phyloP scores from a whole-genome alignment of 2,113 vertebrate species.

The Rhinopomastus cyanomelas region DNA sequence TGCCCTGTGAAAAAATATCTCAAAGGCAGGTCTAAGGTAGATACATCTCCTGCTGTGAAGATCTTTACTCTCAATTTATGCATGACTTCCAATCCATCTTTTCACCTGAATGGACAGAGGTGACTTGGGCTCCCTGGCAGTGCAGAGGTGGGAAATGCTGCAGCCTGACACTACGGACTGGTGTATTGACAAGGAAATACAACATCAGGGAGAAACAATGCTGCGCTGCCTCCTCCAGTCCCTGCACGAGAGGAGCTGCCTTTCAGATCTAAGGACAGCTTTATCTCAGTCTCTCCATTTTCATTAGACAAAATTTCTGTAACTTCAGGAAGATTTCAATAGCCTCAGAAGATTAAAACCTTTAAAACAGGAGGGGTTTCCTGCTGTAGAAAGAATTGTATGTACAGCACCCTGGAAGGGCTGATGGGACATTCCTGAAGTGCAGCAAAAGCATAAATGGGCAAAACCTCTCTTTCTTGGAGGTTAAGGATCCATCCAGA shows the following conservation, averaged over 20 bases:
- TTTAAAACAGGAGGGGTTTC: neutral
- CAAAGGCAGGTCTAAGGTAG: neutral
- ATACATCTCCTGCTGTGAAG: conserved; percentile 7
- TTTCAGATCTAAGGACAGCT: conserved; percentile 16
- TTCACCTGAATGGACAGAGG: neutral
- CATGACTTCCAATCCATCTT: neutral
- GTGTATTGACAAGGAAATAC: neutral
- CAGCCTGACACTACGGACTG: neutral
- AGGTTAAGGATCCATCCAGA: neutral
- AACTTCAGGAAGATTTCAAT: neutral
- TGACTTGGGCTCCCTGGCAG: neutral
- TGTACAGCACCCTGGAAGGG: neutral
- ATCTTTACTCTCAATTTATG: conserved; percentile 12
- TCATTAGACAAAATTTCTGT: neutral
- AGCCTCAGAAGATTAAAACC: neutral
- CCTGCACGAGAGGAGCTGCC: neutral
- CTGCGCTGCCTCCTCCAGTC: neutral
- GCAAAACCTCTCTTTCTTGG: neutral
- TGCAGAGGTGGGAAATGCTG: conserved; percentile 6
- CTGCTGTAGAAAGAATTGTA: neutral
- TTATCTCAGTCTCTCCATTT: neutral
- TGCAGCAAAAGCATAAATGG: neutral
- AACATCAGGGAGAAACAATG: neutral
- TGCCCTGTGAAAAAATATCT: conserved; percentile 18
- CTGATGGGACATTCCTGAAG: neutral